Conservation (phyloP, 1,140 invertebrate genomes). For the Drosophila varians region DNA sequence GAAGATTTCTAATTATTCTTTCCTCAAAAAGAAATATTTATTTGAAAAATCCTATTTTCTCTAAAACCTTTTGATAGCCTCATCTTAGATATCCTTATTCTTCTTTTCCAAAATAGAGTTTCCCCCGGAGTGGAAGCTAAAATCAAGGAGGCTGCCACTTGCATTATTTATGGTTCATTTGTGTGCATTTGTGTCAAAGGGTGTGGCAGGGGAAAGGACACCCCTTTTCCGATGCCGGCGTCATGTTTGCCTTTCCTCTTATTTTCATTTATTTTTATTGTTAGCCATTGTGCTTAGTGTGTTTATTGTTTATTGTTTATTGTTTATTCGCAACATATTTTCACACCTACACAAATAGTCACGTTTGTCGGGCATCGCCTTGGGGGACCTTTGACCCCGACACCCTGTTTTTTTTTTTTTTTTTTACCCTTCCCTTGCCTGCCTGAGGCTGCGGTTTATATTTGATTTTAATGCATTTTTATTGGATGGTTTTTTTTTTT, state of each 20-base stretch:
- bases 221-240: constrained; percentile 20
- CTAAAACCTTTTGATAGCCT: too few relatives aligned
- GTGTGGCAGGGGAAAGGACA: constrained; percentile 27
- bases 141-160: constrained; percentile 30
- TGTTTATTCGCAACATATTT: constrained; percentile 79
- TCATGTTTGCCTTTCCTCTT: constrained; percentile 68
- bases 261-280: constrained; percentile 74
- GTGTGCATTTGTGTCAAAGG: constrained; percentile 28
- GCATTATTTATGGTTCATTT: constrained; percentile 62
- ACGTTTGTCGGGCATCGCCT: constrained; percentile 43
- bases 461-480: neutral
- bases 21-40: too few relatives aligned
- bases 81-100: too few relatives aligned
- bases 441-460: neutral
- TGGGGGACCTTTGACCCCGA: neutral
- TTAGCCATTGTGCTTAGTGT: constrained; percentile 40
- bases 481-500: neutral
- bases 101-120: neutral
- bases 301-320: constrained; percentile 25
- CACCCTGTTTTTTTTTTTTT: too few relatives aligned
- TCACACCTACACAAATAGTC: constrained; percentile 80
- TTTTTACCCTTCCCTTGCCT: neutral
- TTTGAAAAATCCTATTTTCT: too few relatives aligned
- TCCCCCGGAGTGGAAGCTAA: neutral
- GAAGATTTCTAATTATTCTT: too few relatives aligned